Evolutionary conservation across 1,140 invertebrate genomes (phyloP), one percentile per base, ranked within the genome.

Genomic region (Pogonus chalceus): DNA sequence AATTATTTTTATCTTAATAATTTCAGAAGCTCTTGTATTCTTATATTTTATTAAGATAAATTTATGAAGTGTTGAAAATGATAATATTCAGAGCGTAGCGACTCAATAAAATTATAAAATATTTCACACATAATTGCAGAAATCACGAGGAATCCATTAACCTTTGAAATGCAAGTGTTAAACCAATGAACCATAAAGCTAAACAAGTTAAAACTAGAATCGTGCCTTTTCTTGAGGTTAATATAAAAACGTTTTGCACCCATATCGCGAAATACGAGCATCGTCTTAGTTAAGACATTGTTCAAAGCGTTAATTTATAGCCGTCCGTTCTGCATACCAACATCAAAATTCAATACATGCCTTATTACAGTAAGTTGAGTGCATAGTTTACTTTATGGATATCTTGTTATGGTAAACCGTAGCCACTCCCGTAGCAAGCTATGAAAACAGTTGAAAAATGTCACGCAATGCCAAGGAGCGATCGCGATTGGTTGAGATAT

Each of bases 391-490:
- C 4, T 14, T 7, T 16, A 16, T 4, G 7, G 37, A 9, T 10
- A 12, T 43, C 9, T 43, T 18, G 18, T 12, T 43, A 16, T 43
- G 37, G 37, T 43, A 43, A 18, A 18, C 3, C 18, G 37, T 12
- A 18, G 37, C 37, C 37, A 43, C 37, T 43, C 37, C 37, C 37
- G 37, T 18, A 31, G 26, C 26, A 7, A 14, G 26, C 26, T 31
- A 43, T 43, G 37, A 43, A 43, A 43, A 43, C 37, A 43, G 37
- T 43, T 43, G 37, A 43, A 43, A 43, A 43, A 43, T 43, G 37
- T 43, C 37, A 43, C 37, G 37, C 37, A 43, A 43, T 10, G 37
- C 7, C 18, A 43, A 18, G 37, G 9, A 7, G 9, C 7, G 9
- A 43, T 43, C 37, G 37, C 37, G 37, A 43, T 43, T 43, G 37